Evolutionary conservation across 2,888 invertebrate species (phyloP), one percentile per base, ranked within the genome.

Genomic region (Melipona beecheii): DNA sequence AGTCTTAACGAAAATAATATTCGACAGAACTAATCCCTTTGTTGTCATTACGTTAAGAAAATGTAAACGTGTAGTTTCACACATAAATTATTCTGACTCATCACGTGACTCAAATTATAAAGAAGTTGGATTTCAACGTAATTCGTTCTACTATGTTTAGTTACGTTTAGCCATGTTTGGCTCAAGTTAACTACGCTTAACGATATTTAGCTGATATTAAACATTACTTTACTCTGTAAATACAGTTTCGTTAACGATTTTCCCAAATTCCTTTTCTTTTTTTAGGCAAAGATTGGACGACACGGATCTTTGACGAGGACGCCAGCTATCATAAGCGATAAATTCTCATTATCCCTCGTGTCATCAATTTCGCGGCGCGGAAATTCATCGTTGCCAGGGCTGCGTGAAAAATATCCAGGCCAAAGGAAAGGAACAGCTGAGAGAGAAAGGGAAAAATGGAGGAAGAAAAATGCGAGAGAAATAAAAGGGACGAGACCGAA

Each of bases 291-390:
- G n/a, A n/a, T 54, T 19, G 52, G 13, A 43, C 43, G 43, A 43
- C 9, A 13, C 15, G 43, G 19, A 13, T 50, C 49, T 65, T 58
- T 73, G 73, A 66, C 24, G 24, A 31, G 58, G 43, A 58, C 17
- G 54, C 9, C 15, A 13, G n/a, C 15, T 27, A 69, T 79, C 56
- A 56, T 36, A 24, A n/a, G 5, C 17, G 52, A 54, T 62, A 68
- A 49, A 69, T 75, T 75, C 75, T 70, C 75, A 79, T 79, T 69
- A 75, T 79, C 60, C 62, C 54, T 54, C 60, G 50, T 62, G 64
- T 75, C 49, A 56, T 75, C 64, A 58, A 74, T 74, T 78, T 60
- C 74, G 58, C 70, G 70, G 19, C 43, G 58, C 58, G 52, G 74
- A 60, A 82, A 78, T 74, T 82, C 70, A 60, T 81, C 68, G 65